These are phyloP conservation scores for Lepidothrix coronata DNA, from an alignment of 2,113 vertebrate species.

Conservation along the genomic window DNA sequence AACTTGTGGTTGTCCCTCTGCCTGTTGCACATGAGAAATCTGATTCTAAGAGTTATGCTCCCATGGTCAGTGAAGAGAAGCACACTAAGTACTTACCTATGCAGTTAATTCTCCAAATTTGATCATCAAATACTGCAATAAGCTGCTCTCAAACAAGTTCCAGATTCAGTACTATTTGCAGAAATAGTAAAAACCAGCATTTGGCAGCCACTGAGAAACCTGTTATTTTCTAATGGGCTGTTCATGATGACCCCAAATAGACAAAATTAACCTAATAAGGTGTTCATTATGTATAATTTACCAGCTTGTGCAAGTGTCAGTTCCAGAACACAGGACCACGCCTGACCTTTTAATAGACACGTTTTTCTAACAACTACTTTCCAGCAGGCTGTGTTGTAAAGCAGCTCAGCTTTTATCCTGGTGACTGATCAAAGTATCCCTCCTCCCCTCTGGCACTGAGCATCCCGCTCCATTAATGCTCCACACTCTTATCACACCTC, in stretches of 20 bases:
- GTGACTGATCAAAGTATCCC: not conserved
- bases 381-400: not conserved
- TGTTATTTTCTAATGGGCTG: constrained; percentile 2
- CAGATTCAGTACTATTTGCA: not conserved
- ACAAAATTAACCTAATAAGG: constrained; percentile 3
- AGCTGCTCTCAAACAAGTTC: not conserved
- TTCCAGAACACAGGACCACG: not conserved
- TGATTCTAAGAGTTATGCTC: not conserved
- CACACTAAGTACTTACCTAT: not conserved
- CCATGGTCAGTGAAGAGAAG: not conserved
- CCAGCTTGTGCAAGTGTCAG: not conserved
- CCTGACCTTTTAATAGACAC: not conserved
- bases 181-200: not conserved
- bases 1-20: not conserved
- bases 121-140: not conserved
- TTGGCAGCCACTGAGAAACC: not conserved
- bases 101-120: not conserved
- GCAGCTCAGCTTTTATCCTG: not conserved
- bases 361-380: not conserved
- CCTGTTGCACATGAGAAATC: not conserved
- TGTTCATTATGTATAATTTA: not conserved
- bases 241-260: not conserved
- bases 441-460: not conserved
- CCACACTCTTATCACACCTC: not conserved
- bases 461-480: not conserved